Percentiles rank a stretch among this genome's conserved stretches.
These are phyloP conservation scores for Dynastes tityus DNA, from an alignment of 2,888 invertebrate species.

Conservation along the genomic window DNA sequence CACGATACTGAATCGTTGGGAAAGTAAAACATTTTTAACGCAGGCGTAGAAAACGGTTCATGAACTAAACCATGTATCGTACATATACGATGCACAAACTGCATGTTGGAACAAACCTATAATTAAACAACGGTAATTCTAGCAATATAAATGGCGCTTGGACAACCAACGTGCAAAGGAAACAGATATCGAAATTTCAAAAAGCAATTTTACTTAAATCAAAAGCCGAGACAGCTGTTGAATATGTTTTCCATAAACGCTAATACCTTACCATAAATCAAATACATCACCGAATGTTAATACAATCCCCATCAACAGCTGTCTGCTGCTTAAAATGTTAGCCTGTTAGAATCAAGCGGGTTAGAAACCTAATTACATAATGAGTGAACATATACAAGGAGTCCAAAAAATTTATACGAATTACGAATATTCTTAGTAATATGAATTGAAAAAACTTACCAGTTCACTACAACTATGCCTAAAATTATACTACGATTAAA, in stretches of 20 bases:
- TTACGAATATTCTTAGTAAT: neutral
- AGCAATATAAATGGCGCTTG: neutral
- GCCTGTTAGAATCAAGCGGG: conserved; percentile 20
- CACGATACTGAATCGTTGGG: no score
- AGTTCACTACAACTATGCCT: conserved; percentile 31
- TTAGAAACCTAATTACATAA: conserved; percentile 33
- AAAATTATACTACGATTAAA: conserved; percentile 41
- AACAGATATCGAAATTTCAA: conserved; percentile 12
- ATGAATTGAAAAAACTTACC: conserved; percentile 40
- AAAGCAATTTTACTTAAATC: conserved; percentile 26
- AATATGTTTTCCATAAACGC: conserved; percentile 2
- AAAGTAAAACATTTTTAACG: no score
- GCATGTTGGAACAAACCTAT: no score
- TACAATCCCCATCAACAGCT: neutral
- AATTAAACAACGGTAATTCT: conserved; percentile 19
- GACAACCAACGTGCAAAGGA: conserved; percentile 1
- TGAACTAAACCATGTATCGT: no score
- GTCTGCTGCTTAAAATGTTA: neutral
- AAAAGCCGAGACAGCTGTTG: conserved; percentile 26
- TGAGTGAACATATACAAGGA: neutral
- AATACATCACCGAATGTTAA: conserved; percentile 25
- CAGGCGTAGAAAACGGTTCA: no score
- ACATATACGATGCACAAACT: no score
- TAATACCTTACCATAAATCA: conserved; percentile 16
- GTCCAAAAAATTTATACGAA: neutral